Conservation (phyloP, 2,113 vertebrate genomes). For the Isichthys henryi region DNA sequence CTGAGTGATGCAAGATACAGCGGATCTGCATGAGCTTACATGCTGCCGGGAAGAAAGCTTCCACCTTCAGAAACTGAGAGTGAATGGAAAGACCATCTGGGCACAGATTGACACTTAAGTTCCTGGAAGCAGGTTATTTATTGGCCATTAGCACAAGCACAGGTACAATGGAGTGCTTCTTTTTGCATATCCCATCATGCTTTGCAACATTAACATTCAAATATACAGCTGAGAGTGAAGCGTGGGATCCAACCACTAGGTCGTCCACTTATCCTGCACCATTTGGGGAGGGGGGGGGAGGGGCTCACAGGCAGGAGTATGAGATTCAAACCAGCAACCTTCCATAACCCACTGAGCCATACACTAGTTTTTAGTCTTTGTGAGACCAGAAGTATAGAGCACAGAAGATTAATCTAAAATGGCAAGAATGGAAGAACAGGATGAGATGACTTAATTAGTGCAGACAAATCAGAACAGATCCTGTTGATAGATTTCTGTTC, state of each 20-base stretch:
- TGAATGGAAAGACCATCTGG: not conserved
- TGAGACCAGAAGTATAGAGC: not conserved
- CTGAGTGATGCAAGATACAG: not conserved
- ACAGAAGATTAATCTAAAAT: not conserved
- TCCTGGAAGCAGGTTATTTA: not conserved
- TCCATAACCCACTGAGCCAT: not conserved
- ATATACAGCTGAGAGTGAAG: not conserved
- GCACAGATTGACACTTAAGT: not conserved
- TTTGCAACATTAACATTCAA: not conserved
- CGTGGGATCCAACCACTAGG: not conserved
- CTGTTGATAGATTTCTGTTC: not conserved
- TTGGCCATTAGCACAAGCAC: not conserved
- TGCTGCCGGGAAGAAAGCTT: not conserved
- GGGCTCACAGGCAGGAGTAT: not conserved
- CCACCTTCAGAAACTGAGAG: not conserved
- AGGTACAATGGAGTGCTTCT: not conserved
- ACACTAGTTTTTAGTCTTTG: not conserved
- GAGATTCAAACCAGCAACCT: not conserved
- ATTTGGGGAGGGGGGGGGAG: too few relatives aligned
- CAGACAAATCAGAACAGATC: not conserved
- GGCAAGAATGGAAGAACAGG: not conserved
- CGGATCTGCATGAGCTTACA: not conserved
- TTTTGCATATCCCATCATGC: not conserved
- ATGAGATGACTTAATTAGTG: not conserved
- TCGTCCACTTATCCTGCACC: not conserved